Evolutionary conservation across 1,140 invertebrate genomes (phyloP).

Genomic region (Drosophila rhopaloa): DNA sequence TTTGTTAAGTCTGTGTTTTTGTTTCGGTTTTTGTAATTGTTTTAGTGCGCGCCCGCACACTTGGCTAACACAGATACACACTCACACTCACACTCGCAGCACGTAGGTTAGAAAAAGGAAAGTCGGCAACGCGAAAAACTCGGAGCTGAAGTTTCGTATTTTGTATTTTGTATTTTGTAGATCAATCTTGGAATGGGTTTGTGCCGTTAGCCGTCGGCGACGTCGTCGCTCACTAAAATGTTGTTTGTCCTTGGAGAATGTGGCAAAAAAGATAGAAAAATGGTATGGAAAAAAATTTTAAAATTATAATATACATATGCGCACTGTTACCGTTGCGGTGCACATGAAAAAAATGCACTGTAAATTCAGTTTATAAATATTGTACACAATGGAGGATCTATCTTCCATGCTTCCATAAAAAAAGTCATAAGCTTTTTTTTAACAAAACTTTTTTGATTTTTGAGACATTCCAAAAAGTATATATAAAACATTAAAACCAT

Average conservation of each 20-base stretch:
- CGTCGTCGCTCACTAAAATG: slow-evolving; percentile 72
- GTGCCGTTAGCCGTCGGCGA: slow-evolving; percentile 67
- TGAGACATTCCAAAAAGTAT: too few relatives aligned
- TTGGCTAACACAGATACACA: slow-evolving; percentile 44
- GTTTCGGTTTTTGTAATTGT: slow-evolving; percentile 44
- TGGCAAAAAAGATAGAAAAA: slow-evolving; percentile 60
- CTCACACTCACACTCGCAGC: slow-evolving; percentile 7
- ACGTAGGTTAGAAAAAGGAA: slow-evolving; percentile 43
- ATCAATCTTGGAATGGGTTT: slow-evolving; percentile 71
- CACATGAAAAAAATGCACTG: slow-evolving; percentile 11
- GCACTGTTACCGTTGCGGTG: slow-evolving; percentile 17
- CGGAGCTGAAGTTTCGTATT: slow-evolving; percentile 51
- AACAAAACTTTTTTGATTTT: too few relatives aligned
- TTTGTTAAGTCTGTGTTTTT: slow-evolving; percentile 14
- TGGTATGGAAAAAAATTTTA: slow-evolving; percentile 26
- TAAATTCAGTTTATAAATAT: too few relatives aligned
- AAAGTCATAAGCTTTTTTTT: too few relatives aligned
- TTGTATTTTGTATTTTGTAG: slow-evolving; percentile 70
- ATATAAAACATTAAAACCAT: too few relatives aligned
- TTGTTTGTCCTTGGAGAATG: slow-evolving; percentile 81
- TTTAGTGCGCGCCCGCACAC: slow-evolving; percentile 72
- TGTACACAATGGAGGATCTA: too few relatives aligned
- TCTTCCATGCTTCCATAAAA: too few relatives aligned
- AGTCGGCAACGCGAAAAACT: slow-evolving; percentile 65
- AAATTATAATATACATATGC: slow-evolving; percentile 36